A percentile compares a stretch with the other conserved stretches of the same genome.
Evolutionary conservation across 2,797 vertebrate genomes (phyloP).

Genomic region (Argya squamiceps): DNA sequence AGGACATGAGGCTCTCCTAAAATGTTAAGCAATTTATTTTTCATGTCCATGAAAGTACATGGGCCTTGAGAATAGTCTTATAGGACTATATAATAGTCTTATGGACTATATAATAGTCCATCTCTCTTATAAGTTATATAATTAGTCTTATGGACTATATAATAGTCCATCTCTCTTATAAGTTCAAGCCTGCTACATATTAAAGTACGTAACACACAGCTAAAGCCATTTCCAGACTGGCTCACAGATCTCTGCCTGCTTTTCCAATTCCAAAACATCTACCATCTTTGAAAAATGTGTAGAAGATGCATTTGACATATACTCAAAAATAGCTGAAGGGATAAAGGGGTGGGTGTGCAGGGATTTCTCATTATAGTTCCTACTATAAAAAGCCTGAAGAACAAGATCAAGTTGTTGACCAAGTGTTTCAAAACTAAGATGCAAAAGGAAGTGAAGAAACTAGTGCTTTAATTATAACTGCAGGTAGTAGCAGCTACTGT

Average conservation of each 20-base stretch:
- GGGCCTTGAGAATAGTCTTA: not conserved
- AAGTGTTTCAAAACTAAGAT: not conserved
- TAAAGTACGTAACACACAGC: not conserved
- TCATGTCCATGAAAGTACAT: not conserved
- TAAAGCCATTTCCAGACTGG: not conserved
- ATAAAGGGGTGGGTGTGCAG: not conserved
- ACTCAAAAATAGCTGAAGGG: not conserved
- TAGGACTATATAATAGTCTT: too few relatives aligned
- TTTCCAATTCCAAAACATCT: not conserved
- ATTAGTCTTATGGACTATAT: too few relatives aligned
- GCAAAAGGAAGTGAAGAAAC: not conserved
- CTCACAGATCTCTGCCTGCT: not conserved
- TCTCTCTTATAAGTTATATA: too few relatives aligned
- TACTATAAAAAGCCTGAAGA: not conserved
- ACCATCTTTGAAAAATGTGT: not conserved
- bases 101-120: too few relatives aligned
- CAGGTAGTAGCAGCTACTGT: not conserved
- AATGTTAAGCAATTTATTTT: constrained; percentile 17
- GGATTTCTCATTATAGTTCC: not conserved
- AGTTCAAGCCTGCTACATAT: not conserved
- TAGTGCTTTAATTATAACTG: not conserved
- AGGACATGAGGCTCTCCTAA: not conserved
- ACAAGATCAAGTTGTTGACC: not conserved
- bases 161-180: not conserved
- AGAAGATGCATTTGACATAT: not conserved